Conservation (phyloP, 2,888 invertebrate genomes). For the Latrodectus hesperus region DNA sequence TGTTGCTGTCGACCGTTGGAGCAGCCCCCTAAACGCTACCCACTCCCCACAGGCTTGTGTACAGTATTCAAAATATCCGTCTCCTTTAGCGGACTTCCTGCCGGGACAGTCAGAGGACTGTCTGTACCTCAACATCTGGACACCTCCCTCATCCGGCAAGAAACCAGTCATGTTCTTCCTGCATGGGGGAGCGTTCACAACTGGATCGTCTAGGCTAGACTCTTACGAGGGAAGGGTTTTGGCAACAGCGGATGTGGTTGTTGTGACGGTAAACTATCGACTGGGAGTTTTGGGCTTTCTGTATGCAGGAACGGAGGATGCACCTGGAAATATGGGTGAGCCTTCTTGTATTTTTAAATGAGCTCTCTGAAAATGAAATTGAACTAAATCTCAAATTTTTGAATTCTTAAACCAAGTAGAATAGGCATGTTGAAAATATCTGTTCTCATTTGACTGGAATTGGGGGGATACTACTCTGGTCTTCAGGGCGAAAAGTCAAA, state of each 20-base stretch:
- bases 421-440: too few species aligned
- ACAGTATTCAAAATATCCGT: slow-evolving; percentile 29
- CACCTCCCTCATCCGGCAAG: background rate
- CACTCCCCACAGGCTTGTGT: slow-evolving; percentile 26
- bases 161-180: slow-evolving; percentile 59
- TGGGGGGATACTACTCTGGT: too few species aligned
- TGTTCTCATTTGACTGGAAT: too few species aligned
- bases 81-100: slow-evolving; percentile 12
- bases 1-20: background rate
- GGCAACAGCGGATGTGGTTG: slow-evolving; percentile 41
- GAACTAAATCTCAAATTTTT: too few species aligned
- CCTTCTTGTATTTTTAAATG: too few species aligned
- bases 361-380: too few species aligned
- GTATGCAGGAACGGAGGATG: slow-evolving; percentile 14
- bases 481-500: too few species aligned
- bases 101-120: slow-evolving; percentile 58
- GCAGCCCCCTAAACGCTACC: background rate
- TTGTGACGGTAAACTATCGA: slow-evolving; percentile 57
- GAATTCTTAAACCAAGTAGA: too few species aligned
- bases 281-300: slow-evolving; percentile 50
- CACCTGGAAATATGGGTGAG: slow-evolving; percentile 50
- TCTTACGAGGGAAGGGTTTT: slow-evolving; percentile 12
- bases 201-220: slow-evolving; percentile 10
- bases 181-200: slow-evolving; percentile 42
- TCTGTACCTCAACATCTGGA: slow-evolving; percentile 61